Conservation (phyloP, 2,888 invertebrate species). For the Clistopyga incitator region DNA sequence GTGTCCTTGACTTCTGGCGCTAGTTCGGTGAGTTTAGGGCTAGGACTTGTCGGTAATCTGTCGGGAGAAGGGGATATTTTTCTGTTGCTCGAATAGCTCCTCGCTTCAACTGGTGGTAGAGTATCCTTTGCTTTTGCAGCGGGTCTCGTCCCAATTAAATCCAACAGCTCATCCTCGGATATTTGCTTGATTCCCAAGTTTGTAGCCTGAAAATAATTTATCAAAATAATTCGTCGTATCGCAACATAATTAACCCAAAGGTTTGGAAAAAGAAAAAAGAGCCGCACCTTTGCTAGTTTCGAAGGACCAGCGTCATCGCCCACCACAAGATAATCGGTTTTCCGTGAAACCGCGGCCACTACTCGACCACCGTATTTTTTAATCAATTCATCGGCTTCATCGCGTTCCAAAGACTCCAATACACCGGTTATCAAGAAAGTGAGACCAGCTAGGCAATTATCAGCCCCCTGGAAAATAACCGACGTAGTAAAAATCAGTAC, state of each 20-base stretch:
- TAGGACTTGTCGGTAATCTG: constrained; percentile 31
- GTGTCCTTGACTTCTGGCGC: background rate
- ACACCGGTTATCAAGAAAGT: constrained; percentile 94
- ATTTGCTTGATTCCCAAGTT: constrained; percentile 90
- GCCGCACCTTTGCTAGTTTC: constrained; percentile 89
- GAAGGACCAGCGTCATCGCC: constrained; percentile 95
- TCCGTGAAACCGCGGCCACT: constrained; percentile 90
- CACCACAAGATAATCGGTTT: constrained; percentile 92
- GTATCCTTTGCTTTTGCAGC: constrained; percentile 77
- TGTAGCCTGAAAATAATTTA: constrained; percentile 84
- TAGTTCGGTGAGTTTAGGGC: constrained; percentile 40
- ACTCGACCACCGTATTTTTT: constrained; percentile 93
- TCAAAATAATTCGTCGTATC: background rate
- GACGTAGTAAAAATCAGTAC: background rate
- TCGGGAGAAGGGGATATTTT: constrained; percentile 54
- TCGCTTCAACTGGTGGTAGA: constrained; percentile 67
- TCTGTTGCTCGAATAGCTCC: constrained; percentile 33
- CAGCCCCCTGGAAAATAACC: constrained; percentile 87
- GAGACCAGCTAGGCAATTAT: constrained; percentile 89
- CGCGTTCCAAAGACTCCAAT: constrained; percentile 93
- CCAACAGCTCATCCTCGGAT: constrained; percentile 93
- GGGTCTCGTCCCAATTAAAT: constrained; percentile 89
- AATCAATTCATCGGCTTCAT: constrained; percentile 91
- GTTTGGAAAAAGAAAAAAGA: too few species aligned
- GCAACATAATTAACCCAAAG: too few species aligned